These are phyloP conservation scores for Caerostris darwini DNA, from an alignment of 1,140 invertebrate species.

Conservation along the genomic window DNA sequence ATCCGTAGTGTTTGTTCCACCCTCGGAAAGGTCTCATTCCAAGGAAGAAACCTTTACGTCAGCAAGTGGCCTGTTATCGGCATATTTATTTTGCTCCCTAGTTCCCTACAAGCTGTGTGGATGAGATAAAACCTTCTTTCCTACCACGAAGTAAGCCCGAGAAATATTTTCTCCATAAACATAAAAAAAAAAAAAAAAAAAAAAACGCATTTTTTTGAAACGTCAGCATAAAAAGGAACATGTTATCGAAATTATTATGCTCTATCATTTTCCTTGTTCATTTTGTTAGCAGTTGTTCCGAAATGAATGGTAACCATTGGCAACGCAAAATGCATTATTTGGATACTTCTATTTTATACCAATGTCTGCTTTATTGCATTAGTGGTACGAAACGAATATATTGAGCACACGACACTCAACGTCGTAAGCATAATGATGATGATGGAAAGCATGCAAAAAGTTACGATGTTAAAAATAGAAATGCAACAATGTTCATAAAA, in stretches of 20 bases:
- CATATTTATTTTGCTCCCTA: conserved; percentile 60
- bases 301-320: conserved; percentile 52
- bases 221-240: not conserved
- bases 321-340: not conserved
- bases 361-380: not conserved
- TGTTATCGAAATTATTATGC: conserved; percentile 40
- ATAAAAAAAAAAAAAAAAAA: not conserved
- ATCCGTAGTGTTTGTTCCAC: conserved; percentile 45
- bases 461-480: too few species aligned
- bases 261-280: not conserved
- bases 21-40: not conserved
- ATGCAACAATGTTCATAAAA: too few species aligned
- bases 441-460: not conserved
- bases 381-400: not conserved
- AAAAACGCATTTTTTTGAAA: conserved; percentile 40
- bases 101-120: conserved; percentile 49
- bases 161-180: conserved; percentile 70
- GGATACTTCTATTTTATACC: conserved; percentile 28
- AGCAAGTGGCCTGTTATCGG: conserved; percentile 32
- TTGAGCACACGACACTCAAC: not conserved
- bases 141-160: conserved; percentile 32
- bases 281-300: conserved; percentile 27
- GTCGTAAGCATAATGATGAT: conserved; percentile 28
- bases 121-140: conserved; percentile 60
- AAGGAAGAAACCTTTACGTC: conserved; percentile 33